Base-by-base conservation (phyloP, 2,113 vertebrate species). In the Tachysurus vachellii region DNA sequence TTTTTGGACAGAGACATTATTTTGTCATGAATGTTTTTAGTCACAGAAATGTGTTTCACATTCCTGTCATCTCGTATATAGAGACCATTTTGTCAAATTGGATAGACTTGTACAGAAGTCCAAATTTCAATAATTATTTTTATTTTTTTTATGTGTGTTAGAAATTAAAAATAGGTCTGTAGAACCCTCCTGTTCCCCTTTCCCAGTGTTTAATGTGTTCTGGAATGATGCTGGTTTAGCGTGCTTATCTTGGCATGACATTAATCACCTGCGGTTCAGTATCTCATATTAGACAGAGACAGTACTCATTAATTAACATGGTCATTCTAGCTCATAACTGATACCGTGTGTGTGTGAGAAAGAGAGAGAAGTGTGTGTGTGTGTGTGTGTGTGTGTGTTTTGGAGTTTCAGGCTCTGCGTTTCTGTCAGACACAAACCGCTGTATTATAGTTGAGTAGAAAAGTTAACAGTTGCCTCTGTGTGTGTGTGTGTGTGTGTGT, bases 271-370 rank as follows among this genome's bases (percentile, higher is more conserved):
- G 80, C 80, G 87, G 82, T 88, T 83, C 82, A 73, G 87, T 64
- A 91, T 88, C 91, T 93, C 91, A 92, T 92, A 92, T 90, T 90
- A 91, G 85, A 89, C 87, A 88, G 87, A 84, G 91, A 89, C 91
- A 92, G 90, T 26, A 90, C 92, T 92, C 90, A 92, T 93, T 94
- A 93, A 92, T 91, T 92, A 91, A 92, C 50, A 91, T 77, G 26
- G 87, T 88, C 82, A 89, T 88, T 87, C 89, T 80, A 87, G 77
- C 80, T 92, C 91, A 94, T 94, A 93, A 93, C 90, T 89, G 86
- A 80, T 64, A 56, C n/a, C 85, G 26, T 47, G 86, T 80, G 64
- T 44, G 57, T 17, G 71, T 21, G 77, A 75, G 19, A 57, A 16
- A 57, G 56, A 57, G 56, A 57, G 56, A 17, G 56, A 19, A 13